Evolutionary conservation across 2,888 invertebrate species (phyloP), one percentile per base, ranked within the genome.

Genomic region (Lepidochrysops patricia): DNA sequence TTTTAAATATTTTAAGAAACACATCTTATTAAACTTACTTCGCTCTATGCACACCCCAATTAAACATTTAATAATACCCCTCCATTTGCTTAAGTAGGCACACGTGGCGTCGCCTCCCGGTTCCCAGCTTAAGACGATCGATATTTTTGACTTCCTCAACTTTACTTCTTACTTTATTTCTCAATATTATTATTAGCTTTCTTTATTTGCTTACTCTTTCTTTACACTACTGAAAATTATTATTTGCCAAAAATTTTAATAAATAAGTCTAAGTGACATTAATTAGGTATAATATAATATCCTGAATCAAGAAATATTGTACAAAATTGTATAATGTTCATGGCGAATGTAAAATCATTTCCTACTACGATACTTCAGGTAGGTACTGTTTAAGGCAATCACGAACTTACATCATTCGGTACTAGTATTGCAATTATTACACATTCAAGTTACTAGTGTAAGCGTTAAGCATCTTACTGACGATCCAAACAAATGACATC

Each of bases 41-140:
- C 19, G 3, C 19, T 19, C 43, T 43, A 43, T 12, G 23, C 4
- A 5, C 50, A 29, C 54, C 27, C 54, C 54, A 54, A 54, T 54
- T 54, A 54, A 13, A 19, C 32, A 52, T 60, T 60, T 59, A 59
- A 61, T 59, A 57, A 49, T 52, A 58, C 58, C 32, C 29, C 29
- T 19, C 54, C 52, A 52, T 52, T 54, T 29, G 29, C 29, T 58
- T 65, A 66, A 65, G 63, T 63, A 63, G 64, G 61, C 65, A 63
- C 68, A 68, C 61, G 60, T 68, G 68, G 57, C 54, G 32, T 23
- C 43, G 23, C 19, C 43, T 9, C 43, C 43, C 34, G 27, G 12
- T 54, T 37, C n/a, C 4, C 43, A 19, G 27, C 52, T 52, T 26
- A 52, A 27, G 52, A 29, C 43, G 29, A 32, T 29, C 29, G 29